These are phyloP conservation scores for Empis livida DNA, from an alignment of 2,888 invertebrate genomes.

Conservation along the genomic window DNA sequence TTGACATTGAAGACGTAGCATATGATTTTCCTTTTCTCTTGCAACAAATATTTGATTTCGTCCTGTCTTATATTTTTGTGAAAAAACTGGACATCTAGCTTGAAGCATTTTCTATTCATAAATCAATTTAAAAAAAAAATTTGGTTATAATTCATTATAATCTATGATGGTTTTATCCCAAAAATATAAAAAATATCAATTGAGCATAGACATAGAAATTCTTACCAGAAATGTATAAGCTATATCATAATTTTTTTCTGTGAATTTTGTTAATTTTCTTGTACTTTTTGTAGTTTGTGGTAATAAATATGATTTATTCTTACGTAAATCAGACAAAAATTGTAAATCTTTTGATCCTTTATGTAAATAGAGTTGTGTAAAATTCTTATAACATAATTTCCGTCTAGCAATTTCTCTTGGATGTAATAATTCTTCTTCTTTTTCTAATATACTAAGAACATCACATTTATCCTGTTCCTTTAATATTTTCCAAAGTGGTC, in stretches of 20 bases:
- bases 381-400: constrained; percentile 19
- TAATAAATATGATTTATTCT: constrained; percentile 2
- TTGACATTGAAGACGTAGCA: constrained; percentile 25
- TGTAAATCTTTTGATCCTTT: constrained; percentile 23
- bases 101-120: constrained; percentile 26
- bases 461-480: constrained; percentile 9
- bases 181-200: too few species aligned
- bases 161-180: too few species aligned
- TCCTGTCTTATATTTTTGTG: constrained; percentile 19
- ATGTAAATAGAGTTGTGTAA: constrained; percentile 27
- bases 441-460: neutral
- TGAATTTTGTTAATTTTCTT: constrained; percentile 9
- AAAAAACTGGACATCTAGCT: constrained; percentile 27
- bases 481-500: constrained; percentile 7
- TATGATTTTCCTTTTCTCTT: constrained; percentile 18
- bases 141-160: too few species aligned
- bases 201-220: too few species aligned
- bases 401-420: constrained; percentile 25
- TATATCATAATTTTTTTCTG: constrained; percentile 28
- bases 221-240: constrained; percentile 23
- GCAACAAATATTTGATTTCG: constrained; percentile 17
- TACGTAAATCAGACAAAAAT: constrained; percentile 2
- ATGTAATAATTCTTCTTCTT: constrained; percentile 20
- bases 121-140: too few species aligned
- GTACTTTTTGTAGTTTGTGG: constrained; percentile 5